Base-by-base conservation (phyloP, 1,140 invertebrate genomes). In the Pogonus chalceus region DNA sequence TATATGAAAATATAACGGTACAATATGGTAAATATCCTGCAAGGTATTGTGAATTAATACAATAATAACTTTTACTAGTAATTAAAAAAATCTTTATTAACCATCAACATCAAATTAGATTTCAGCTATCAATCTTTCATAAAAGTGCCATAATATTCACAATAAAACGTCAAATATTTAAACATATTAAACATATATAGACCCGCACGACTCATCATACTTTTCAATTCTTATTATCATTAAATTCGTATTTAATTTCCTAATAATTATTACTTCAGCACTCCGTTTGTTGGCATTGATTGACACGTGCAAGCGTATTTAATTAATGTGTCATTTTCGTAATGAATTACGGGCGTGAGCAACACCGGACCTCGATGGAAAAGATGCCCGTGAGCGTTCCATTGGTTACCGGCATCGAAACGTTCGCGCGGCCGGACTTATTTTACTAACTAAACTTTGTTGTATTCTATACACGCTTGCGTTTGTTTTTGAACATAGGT, bases 251-350 rank as follows among this genome's bases (percentile, higher is more conserved):
- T 31, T 4, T 7, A 31, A 31, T 31, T 31, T 31, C 14, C 26
- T 31, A 31, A 31, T 31, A 31, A 31, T 31, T 7, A 7, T 31
- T 7, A 31, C 14, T 31, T 7, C 14, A 31, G 14, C 26, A 31
- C 26, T 31, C 26, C 26, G 4, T 31, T 14, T 49, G 20, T 2
- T 26, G 47, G 10, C 23, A 22, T 20, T 51, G 18, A 46, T 23
- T 20, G 26, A 46, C 39, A 52, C 21, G n/a, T n/a, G 22, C 20
- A 23, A 22, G 31, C 47, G 35, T 55, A 23, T 39, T 43, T 43
- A 43, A 43, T 43, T 9, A 43, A 43, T 43, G 37, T 43, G 37
- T 43, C 37, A 43, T 18, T 43, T 43, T 43, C 18, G 18, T 43
- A 43, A 43, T 43, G 37, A 43, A 43, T 43, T 43, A 31, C 26